phyloP scores from a whole-genome alignment of 2,888 invertebrate genomes.

The Lysandra coridon region DNA sequence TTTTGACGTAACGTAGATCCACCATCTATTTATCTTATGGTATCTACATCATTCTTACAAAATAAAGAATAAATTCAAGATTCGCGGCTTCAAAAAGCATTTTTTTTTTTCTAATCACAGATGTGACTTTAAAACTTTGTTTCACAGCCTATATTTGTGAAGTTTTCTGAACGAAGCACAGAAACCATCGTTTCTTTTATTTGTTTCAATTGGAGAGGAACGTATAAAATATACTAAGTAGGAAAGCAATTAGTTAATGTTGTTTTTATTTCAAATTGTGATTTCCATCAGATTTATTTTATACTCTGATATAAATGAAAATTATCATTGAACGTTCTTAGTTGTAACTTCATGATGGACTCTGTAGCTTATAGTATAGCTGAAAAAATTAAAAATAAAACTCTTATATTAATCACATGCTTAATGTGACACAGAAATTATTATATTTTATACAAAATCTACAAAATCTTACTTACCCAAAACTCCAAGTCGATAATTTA shows the following conservation, averaged over 20 bases:
- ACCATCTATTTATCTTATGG: too few species aligned
- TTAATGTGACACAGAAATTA: too few species aligned
- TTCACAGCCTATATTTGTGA: background rate
- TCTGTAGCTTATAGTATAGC: too few species aligned
- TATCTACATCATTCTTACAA: too few species aligned
- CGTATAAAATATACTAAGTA: background rate
- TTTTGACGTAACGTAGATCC: too few species aligned
- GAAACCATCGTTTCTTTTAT: background rate
- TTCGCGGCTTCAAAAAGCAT: background rate
- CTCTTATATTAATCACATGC: too few species aligned
- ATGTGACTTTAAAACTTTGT: background rate
- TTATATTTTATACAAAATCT: too few species aligned
- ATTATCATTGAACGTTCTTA: background rate
- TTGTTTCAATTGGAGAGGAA: background rate
- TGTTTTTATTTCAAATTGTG: slow-evolving; percentile 5
- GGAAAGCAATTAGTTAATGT: slow-evolving; percentile 15
- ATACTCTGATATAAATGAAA: background rate
- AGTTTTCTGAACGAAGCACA: background rate
- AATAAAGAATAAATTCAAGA: too few species aligned
- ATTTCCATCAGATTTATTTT: background rate
- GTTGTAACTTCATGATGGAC: too few species aligned
- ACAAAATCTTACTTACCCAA: slow-evolving; percentile 80
- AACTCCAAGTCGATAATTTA: slow-evolving; percentile 97
- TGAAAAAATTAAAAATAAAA: too few species aligned
- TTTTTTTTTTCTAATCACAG: background rate